phyloP scores from a whole-genome alignment of 2,113 vertebrate genomes.

The Ochotona curzoniae region DNA sequence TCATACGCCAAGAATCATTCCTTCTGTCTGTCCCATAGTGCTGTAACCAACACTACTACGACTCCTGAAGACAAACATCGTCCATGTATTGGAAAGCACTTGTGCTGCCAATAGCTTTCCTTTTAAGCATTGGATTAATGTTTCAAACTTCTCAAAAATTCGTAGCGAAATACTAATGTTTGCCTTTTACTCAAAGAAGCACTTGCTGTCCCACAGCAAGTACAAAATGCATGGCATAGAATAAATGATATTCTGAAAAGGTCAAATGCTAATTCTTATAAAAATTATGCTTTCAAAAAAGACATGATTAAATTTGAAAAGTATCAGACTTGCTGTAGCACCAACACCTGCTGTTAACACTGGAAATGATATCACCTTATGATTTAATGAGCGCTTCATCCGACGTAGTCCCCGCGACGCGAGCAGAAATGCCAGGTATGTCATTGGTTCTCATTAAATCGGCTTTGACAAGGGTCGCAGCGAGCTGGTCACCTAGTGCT shows the following conservation, averaged over 20 bases:
- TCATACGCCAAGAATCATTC: neutral
- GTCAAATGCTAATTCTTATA: neutral
- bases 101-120: neutral
- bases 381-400: conserved; percentile 27
- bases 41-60: neutral
- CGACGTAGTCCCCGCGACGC: conserved; percentile 14
- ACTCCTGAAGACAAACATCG: neutral
- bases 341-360: neutral
- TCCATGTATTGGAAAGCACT: neutral
- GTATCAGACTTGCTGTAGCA: neutral
- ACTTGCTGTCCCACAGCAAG: neutral
- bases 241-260: neutral
- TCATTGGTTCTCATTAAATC: conserved; percentile 45
- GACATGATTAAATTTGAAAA: neutral
- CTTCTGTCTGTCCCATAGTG: neutral
- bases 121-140: neutral
- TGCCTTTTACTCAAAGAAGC: neutral
- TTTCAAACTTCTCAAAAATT: neutral
- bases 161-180: neutral
- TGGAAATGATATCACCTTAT: conserved; percentile 39
- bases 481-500: conserved; percentile 50
- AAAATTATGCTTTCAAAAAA: conserved; percentile 26
- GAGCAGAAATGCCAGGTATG: conserved; percentile 31
- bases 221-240: neutral
- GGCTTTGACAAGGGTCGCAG: conserved; percentile 55